Evolutionary conservation across 2,113 vertebrate species (phyloP).

Genomic region (Pampusana beccarii): DNA sequence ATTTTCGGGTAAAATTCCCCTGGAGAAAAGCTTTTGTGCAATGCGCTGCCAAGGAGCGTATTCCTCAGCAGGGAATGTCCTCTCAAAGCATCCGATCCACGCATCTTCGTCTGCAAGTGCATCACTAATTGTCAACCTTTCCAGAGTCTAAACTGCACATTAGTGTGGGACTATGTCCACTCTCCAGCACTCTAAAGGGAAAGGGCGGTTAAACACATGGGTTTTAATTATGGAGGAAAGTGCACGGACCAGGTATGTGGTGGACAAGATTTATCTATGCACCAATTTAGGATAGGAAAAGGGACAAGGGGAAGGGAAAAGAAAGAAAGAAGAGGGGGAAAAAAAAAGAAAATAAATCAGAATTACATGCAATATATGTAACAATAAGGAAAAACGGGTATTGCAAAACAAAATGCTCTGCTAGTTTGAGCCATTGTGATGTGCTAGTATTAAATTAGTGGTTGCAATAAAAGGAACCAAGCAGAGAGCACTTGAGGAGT

Average conservation of each 20-base stretch:
- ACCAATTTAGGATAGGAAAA: neutral
- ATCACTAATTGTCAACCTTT: neutral
- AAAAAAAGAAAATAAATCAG: neutral
- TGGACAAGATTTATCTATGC: conserved; percentile 78
- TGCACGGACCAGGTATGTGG: conserved; percentile 75
- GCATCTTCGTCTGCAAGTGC: conserved; percentile 35
- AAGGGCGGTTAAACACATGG: conserved; percentile 71
- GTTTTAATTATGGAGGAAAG: conserved; percentile 80
- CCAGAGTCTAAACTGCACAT: conserved; percentile 3
- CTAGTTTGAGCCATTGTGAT: neutral
- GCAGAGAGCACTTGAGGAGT: neutral
- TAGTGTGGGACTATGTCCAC: neutral
- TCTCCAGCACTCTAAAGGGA: conserved; percentile 52
- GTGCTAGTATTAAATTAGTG: neutral
- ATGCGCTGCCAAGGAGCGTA: neutral
- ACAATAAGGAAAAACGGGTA: neutral
- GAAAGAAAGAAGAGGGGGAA: neutral
- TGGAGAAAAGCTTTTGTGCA: conserved; percentile 32
- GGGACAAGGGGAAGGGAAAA: neutral
- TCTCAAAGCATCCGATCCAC: conserved; percentile 21
- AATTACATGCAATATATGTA: conserved; percentile 7
- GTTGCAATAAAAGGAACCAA: neutral
- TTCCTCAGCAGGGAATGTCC: conserved; percentile 5
- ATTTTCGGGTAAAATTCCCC: conserved; percentile 23
- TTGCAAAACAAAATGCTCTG: neutral